Evolutionary conservation across 2,113 vertebrate species (phyloP).

Genomic region (Alectura lathami): DNA sequence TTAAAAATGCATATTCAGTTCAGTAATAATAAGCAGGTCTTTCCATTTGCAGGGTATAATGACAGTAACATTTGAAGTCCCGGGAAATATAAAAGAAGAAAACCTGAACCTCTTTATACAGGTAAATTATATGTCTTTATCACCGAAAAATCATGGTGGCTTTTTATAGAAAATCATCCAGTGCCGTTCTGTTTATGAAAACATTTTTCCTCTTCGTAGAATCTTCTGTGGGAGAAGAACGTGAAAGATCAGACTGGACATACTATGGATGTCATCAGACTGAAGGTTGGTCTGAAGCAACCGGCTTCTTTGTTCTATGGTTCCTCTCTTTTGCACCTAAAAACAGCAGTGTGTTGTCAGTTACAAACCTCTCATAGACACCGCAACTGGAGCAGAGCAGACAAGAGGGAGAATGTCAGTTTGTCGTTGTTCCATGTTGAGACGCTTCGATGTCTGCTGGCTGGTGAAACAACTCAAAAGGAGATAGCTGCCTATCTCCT

Average conservation of each 20-base stretch:
- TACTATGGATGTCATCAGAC: conserved; percentile 89
- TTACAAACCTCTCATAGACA: neutral
- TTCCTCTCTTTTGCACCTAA: neutral
- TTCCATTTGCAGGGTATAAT: conserved; percentile 84
- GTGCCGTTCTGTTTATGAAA: conserved; percentile 3
- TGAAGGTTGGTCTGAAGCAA: conserved; percentile 81
- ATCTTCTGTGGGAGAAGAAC: conserved; percentile 95
- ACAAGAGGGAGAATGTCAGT: neutral
- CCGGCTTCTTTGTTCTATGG: neutral
- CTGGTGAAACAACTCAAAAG: neutral
- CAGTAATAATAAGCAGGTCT: neutral
- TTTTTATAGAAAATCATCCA: neutral
- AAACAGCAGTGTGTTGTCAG: neutral
- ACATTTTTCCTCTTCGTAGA: conserved; percentile 75
- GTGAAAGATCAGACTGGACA: conserved; percentile 81
- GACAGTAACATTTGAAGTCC: conserved; percentile 92
- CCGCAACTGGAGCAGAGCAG: neutral
- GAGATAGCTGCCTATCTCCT: neutral
- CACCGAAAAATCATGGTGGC: neutral
- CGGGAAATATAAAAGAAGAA: conserved; percentile 87
- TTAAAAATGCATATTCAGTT: neutral
- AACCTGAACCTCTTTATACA: conserved; percentile 89
- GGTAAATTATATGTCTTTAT: conserved; percentile 69
- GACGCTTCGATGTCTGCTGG: neutral
- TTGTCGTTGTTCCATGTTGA: neutral